A percentile compares a stretch with the other conserved stretches of the same genome.
Evolutionary conservation across 2,113 vertebrate species (phyloP).

Genomic region (Tetrax tetrax): DNA sequence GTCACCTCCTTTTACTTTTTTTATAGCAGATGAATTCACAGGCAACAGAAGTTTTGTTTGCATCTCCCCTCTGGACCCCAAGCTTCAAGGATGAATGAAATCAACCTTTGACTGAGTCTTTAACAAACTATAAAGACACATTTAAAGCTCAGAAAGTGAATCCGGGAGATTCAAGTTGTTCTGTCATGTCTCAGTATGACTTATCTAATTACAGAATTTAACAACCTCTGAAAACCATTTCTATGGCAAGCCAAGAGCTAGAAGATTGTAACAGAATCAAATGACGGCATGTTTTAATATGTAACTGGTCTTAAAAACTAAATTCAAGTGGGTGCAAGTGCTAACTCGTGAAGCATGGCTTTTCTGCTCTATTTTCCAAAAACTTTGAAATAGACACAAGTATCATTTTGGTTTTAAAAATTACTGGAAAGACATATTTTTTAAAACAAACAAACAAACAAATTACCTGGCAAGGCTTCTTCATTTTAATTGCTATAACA

Average conservation of each 20-base stretch:
- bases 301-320: neutral
- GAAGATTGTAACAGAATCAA: neutral
- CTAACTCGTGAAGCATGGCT: neutral
- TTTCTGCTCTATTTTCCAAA: neutral
- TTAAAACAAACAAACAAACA: neutral
- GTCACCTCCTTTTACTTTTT: neutral
- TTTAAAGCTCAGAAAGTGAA: neutral
- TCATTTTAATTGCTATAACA: constrained; percentile 93
- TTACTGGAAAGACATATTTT: neutral
- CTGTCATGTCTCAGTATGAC: neutral
- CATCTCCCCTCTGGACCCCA: neutral
- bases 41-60: neutral
- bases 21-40: neutral
- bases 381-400: neutral
- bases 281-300: neutral
- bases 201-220: neutral
- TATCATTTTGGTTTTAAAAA: neutral
- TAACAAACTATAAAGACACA: neutral
- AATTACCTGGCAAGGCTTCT: constrained; percentile 91
- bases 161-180: neutral
- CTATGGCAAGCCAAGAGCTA: neutral
- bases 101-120: neutral
- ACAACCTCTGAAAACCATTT: neutral
- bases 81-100: neutral
- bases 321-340: neutral